Base-by-base conservation (phyloP, 2,797 vertebrate species). In the Kryptolebias ocellatus region DNA sequence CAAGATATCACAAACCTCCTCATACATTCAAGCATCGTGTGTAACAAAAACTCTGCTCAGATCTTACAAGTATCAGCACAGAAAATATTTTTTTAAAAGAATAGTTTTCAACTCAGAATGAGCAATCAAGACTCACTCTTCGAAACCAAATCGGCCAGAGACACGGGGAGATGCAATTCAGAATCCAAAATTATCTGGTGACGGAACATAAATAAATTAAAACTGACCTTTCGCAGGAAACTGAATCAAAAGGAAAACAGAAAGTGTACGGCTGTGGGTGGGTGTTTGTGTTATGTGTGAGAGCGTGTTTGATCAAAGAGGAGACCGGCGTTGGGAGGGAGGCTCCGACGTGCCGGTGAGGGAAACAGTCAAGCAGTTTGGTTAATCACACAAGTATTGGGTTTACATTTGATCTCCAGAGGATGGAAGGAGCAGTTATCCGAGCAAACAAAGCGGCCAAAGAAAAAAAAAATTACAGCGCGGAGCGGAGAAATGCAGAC, bases 161-260 rank as follows among this genome's bases (percentile, higher is more conserved):
- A 58, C 20, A 49, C 29, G 15, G 3, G 17, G 64, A 50, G 68
- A 28, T 15, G 24, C 45, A 60, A 66, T 42, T 46, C 46, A 64
- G 10, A 50, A 78, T 63, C 61, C 75, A 65, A 81, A 78, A 73
- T 74, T 28, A 78, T 83, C 64, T 17, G 80, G 86, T 72, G 76
- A 75, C 12, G 11, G 11, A 42, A 42, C 39, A 42, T 14, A 12
- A 14, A 42, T 14, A 12, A 12, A 84, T 76, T 55, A 71, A 85
- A 87, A 63, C 44, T 44, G 18, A 82, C 72, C 74, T 42, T 9
- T 67, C 69, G 66, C 66, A 66, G 62, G 49, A 72, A 85, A 85
- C 67, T 37, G 73, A 84, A 83, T 83, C 62, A 83, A 83, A 84
- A 83, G 81, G 60, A 56, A 77, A 79, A 78, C 34, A 66, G 58